Conservation (phyloP, 2,888 invertebrate genomes). For the Plebejus argus region DNA sequence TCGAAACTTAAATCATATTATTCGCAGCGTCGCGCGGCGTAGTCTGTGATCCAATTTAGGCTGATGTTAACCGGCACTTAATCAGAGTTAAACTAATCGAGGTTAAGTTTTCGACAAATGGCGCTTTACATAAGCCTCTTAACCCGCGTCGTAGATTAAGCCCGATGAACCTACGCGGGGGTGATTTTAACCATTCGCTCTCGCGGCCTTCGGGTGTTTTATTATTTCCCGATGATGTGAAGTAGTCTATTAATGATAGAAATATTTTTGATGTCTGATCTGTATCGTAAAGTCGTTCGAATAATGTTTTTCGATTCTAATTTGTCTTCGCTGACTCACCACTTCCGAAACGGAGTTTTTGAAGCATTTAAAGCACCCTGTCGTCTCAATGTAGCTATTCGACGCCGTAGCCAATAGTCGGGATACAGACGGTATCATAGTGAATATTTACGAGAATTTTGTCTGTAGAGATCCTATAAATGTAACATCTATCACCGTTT, state of each 20-base stretch:
- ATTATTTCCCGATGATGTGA: slow-evolving; percentile 65
- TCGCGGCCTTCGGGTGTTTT: slow-evolving; percentile 59
- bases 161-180: slow-evolving; percentile 31
- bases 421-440: slow-evolving; percentile 77
- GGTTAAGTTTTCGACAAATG: slow-evolving; percentile 7
- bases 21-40: slow-evolving; percentile 13
- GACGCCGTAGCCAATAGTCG: slow-evolving; percentile 71
- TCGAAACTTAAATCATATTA: background rate
- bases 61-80: slow-evolving; percentile 1
- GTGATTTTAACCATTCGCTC: slow-evolving; percentile 36
- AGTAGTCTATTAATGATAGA: slow-evolving; percentile 71
- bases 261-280: slow-evolving; percentile 77
- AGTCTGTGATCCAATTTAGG: background rate
- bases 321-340: slow-evolving; percentile 60
- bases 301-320: slow-evolving; percentile 67
- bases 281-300: slow-evolving; percentile 73
- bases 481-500: slow-evolving; percentile 75
- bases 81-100: background rate
- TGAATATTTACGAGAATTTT: slow-evolving; percentile 68
- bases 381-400: slow-evolving; percentile 68
- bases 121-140: slow-evolving; percentile 9
- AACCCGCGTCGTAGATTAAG: slow-evolving; percentile 20
- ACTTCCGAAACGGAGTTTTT: slow-evolving; percentile 63
- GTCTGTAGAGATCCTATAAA: slow-evolving; percentile 71
- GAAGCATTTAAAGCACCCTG: slow-evolving; percentile 76